phyloP scores from a whole-genome alignment of 2,888 invertebrate genomes.

The Drosophila atripex region DNA sequence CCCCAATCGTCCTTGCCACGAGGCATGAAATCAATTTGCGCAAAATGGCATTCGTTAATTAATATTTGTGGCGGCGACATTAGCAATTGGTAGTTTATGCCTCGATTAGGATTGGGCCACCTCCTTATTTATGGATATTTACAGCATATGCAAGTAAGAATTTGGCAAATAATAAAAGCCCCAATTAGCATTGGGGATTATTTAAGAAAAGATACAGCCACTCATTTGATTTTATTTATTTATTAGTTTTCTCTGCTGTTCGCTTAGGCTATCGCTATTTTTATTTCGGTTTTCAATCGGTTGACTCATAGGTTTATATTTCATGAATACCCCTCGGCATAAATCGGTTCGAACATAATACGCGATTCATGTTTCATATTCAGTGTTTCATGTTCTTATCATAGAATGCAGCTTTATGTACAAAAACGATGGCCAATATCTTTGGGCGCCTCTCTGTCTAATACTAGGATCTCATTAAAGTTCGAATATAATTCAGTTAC shows the following conservation, averaged over 20 bases:
- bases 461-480: conserved; percentile 50
- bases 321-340: conserved; percentile 22
- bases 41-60: conserved; percentile 59
- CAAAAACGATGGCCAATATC: conserved; percentile 42
- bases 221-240: conserved; percentile 57
- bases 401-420: conserved; percentile 44
- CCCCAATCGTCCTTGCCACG: conserved; percentile 8
- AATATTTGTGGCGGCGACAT: conserved; percentile 62
- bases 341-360: conserved; percentile 15
- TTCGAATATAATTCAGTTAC: conserved; percentile 79
- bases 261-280: conserved; percentile 59
- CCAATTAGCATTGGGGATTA: not conserved
- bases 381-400: conserved; percentile 26
- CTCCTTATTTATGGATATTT: conserved; percentile 17
- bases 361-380: conserved; percentile 20
- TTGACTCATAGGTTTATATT: conserved; percentile 37
- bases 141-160: not conserved
- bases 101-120: conserved; percentile 11
- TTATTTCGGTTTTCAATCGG: conserved; percentile 45
- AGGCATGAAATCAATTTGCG: conserved; percentile 64
- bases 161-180: not conserved
- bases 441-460: conserved; percentile 30
- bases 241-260: conserved; percentile 69
- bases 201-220: not conserved
- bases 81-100: conserved; percentile 51